Conservation (phyloP, 2,797 vertebrate species). For the Cetoscarus ocellatus region DNA sequence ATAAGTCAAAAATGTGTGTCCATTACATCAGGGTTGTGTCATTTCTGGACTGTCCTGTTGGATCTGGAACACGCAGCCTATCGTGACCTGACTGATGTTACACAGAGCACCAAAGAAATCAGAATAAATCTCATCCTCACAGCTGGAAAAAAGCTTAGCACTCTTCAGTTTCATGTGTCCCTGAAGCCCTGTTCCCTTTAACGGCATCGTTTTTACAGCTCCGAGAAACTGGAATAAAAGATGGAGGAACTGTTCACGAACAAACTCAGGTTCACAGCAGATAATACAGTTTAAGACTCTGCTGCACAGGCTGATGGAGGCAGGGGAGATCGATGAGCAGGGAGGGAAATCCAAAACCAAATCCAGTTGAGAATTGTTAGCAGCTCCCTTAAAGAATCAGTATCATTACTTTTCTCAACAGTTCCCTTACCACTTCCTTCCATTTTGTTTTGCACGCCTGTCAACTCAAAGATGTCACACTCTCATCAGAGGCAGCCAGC, state of each 20-base stretch:
- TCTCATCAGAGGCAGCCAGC: too few species aligned
- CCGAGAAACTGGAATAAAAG: constrained; percentile 45
- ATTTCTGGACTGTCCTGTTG: constrained; percentile 2
- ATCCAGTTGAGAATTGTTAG: too few species aligned
- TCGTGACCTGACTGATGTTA: constrained; percentile 32
- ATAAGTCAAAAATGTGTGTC: constrained; percentile 15
- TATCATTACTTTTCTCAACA: too few species aligned
- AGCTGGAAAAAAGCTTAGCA: constrained; percentile 65
- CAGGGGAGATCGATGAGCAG: neutral
- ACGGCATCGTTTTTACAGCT: constrained; percentile 72
- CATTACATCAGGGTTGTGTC: neutral
- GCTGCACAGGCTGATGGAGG: constrained; percentile 1
- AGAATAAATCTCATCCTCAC: constrained; percentile 47
- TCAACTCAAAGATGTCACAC: too few species aligned
- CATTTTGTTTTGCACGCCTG: too few species aligned
- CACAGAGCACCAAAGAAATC: constrained; percentile 36
- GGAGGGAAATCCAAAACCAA: too few species aligned
- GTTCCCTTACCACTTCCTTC: too few species aligned
- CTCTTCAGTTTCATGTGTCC: constrained; percentile 69
- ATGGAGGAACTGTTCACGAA: constrained; percentile 23
- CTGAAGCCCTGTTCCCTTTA: constrained; percentile 66
- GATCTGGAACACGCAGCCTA: constrained; percentile 2
- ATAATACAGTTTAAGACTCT: constrained; percentile 8
- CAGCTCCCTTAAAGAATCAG: too few species aligned
- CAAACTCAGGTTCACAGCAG: too few species aligned